A percentile compares a stretch with the other conserved stretches of the same genome.
phyloP scores from a whole-genome alignment of 92 coral and sea anemone genomes.

The Galaxea fascicularis region DNA sequence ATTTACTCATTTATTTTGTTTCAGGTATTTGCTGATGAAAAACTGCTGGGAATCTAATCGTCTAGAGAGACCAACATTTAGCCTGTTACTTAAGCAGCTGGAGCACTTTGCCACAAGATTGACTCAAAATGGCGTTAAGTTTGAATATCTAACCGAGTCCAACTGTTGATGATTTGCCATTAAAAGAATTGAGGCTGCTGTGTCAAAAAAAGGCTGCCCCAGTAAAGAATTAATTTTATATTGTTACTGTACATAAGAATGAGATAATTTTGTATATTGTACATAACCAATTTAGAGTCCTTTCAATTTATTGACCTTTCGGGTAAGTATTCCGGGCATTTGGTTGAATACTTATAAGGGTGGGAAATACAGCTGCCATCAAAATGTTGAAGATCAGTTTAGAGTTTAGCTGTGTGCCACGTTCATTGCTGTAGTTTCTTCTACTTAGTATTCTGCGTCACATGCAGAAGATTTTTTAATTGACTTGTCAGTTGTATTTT shows the following conservation, averaged over 20 bases:
- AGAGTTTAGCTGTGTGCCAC: not conserved
- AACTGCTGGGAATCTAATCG: slow-evolving; percentile 70
- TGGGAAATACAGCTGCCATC: too few relatives aligned
- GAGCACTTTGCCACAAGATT: slow-evolving; percentile 46
- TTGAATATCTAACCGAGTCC: slow-evolving; percentile 51
- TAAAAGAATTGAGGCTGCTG: not conserved
- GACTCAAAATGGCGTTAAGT: slow-evolving; percentile 41
- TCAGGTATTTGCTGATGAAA: slow-evolving; percentile 70
- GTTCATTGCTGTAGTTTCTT: not conserved
- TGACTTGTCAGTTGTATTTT: too few relatives aligned
- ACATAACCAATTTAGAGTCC: slow-evolving; percentile 16
- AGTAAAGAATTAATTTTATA: slow-evolving; percentile 28
- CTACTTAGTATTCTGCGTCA: too few relatives aligned
- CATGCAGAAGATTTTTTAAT: too few relatives aligned
- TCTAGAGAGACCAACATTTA: slow-evolving; percentile 75
- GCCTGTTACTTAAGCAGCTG: slow-evolving; percentile 64
- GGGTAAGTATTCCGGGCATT: not conserved
- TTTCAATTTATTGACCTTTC: slow-evolving; percentile 7
- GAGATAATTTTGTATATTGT: slow-evolving; percentile 47
- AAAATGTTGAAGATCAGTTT: not conserved
- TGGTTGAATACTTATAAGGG: not conserved
- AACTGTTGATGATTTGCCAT: slow-evolving; percentile 26
- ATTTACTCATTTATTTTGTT: not conserved
- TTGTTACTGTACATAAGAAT: slow-evolving; percentile 27
- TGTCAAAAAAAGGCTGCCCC: not conserved